Base-by-base conservation (phyloP, 2,888 invertebrate genomes). In the Zaprionus obscuricornis region DNA sequence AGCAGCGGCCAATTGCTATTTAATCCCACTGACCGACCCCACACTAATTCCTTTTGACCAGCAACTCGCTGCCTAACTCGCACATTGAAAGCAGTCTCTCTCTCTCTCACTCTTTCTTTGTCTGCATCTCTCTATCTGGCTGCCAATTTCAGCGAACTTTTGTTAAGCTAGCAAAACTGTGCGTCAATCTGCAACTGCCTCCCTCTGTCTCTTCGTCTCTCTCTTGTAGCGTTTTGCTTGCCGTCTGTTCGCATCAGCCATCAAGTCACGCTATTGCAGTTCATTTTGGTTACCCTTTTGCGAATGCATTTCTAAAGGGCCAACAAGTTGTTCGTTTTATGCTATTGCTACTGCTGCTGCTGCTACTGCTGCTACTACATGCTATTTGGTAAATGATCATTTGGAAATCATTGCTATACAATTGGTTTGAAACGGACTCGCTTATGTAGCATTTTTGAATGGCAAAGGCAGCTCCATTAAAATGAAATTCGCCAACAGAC, bases 291-390 rank as follows among this genome's bases (percentile, higher is more conserved):
- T 52, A 29, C 31, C 39, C 54, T 34, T 37, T 56, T 60, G 43
- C 14, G 51, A 45, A 45, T 71, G 33, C 45, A 59, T 40, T 71
- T 65, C 51, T 39, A 54, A 82, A 51, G 39, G 50, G 34, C 60
- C 82, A 77, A 77, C 78, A 82, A 81, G 82, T 78, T 77, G 77
- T 49, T 10, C 26, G 42, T 13, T 60, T 54, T 46, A 62, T 45
- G 40, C 58, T 39, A n/a, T n/a, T 31, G 47, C 29, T 52, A 24
- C 22, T 20, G 7, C 37, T 20, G 16, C 24, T 27, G 27, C 24
- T 56, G 22, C 11, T 26, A 33, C 27, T 10, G 42, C 17, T 17
- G 22, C n/a, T 16, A 40, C 27, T 11, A 39, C 42, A 42, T 52
- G 68, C 52, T 54, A 46, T 77, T 68, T 54, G 31, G 46, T 26